Evolutionary conservation across 2,888 invertebrate genomes (phyloP).

Genomic region (Clitarchus hookeri): DNA sequence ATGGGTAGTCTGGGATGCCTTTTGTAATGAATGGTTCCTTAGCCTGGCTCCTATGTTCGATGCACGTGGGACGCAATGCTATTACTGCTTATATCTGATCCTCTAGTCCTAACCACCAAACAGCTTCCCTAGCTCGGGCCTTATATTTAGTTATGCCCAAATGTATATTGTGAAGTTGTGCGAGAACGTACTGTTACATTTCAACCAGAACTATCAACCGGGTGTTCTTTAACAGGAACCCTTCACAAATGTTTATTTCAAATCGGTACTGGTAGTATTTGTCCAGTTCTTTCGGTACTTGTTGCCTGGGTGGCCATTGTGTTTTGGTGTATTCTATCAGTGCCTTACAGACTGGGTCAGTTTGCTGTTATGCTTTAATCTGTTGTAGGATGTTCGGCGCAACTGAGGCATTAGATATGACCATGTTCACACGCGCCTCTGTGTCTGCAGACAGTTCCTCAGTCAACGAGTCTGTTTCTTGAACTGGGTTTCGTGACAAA

Average conservation of each 20-base stretch:
- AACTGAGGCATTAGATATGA: no score
- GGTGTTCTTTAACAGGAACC: background rate
- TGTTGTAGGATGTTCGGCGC: no score
- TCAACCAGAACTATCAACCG: background rate
- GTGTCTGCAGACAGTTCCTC: no score
- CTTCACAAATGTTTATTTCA: no score
- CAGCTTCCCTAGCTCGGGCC: background rate
- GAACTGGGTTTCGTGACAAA: no score
- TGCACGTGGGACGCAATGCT: background rate
- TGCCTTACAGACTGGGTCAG: no score
- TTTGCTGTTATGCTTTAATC: no score
- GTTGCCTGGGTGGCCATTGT: no score
- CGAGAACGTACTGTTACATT: background rate
- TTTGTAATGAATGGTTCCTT: background rate
- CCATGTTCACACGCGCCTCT: background rate
- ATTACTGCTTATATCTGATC: background rate
- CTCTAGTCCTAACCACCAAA: background rate
- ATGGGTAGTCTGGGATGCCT: slow-evolving; percentile 8
- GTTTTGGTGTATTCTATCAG: no score
- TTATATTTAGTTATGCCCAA: background rate
- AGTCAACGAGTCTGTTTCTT: no score
- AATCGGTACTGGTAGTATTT: no score
- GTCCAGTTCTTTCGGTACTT: no score
- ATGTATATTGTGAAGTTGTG: background rate
- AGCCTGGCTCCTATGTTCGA: background rate